A percentile compares a stretch with the other conserved stretches of the same genome.
phyloP scores from a whole-genome alignment of 2,888 invertebrate genomes.

The Coelopa pilipes region DNA sequence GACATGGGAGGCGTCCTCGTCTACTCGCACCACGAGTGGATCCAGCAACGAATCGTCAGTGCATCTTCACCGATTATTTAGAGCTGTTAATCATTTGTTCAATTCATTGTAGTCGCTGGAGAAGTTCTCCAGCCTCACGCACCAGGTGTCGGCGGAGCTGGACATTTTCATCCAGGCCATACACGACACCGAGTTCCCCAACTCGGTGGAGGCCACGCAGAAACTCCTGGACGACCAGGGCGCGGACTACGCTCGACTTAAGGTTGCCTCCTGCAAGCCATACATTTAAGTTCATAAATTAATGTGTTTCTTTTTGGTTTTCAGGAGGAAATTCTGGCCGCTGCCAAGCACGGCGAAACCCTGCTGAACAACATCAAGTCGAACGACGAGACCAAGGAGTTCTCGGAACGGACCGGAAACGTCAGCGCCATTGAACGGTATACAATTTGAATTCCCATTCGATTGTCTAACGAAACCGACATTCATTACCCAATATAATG shows the following conservation, averaged over 20 bases:
- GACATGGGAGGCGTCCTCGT: conserved; percentile 90
- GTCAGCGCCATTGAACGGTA: conserved; percentile 93
- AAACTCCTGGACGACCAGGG: conserved; percentile 87
- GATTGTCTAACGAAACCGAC: not conserved
- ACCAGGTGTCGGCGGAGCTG: conserved; percentile 87
- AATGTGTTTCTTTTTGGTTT: no score
- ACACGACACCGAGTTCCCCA: conserved; percentile 93
- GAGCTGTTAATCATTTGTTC: not conserved
- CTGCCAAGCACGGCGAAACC: conserved; percentile 89
- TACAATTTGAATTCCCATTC: conserved; percentile 13
- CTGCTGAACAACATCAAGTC: conserved; percentile 80
- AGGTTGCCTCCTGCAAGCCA: conserved; percentile 50
- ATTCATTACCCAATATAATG: not conserved
- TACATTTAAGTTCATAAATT: not conserved
- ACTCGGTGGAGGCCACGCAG: conserved; percentile 91
- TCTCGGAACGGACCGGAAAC: conserved; percentile 81
- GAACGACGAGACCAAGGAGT: conserved; percentile 70
- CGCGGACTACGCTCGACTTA: conserved; percentile 71
- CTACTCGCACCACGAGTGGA: conserved; percentile 96
- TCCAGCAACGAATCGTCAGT: conserved; percentile 93
- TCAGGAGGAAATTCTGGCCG: conserved; percentile 84
- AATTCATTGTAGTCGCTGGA: conserved; percentile 82
- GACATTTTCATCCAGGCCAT: conserved; percentile 89
- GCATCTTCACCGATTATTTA: not conserved
- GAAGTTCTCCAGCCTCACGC: conserved; percentile 91